These are phyloP conservation scores for Meriones unguiculatus DNA, from an alignment of 2,113 vertebrate species.

Conservation along the genomic window DNA sequence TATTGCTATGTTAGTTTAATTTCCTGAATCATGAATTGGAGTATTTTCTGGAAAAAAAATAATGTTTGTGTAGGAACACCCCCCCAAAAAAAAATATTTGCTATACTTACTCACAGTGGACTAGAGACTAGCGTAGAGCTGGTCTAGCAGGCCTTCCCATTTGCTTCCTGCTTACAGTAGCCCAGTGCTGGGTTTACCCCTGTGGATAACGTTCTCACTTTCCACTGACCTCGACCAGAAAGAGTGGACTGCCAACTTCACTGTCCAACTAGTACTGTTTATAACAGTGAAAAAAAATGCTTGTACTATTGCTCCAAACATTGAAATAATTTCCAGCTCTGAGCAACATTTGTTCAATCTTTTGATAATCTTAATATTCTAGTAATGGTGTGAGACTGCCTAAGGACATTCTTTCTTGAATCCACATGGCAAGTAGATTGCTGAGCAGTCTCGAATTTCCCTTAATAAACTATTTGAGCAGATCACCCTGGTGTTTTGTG, in stretches of 20 bases:
- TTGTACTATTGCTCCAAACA: neutral
- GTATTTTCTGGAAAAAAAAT: neutral
- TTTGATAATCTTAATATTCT: neutral
- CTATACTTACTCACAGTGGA: neutral
- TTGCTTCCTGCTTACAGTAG: neutral
- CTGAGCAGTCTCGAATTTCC: no score
- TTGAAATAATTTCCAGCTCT: neutral
- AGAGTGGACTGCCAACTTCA: neutral
- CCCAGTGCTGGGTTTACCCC: no score
- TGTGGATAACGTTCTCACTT: no score
- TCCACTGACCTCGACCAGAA: neutral
- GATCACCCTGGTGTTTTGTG: neutral
- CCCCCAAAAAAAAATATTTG: neutral
- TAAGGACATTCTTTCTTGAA: neutral
- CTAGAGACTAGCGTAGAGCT: neutral
- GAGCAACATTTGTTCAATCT: neutral
- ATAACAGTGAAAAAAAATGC: neutral
- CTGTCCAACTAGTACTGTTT: neutral
- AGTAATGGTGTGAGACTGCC: neutral
- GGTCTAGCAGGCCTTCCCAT: neutral
- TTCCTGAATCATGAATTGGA: neutral
- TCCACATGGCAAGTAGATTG: neutral
- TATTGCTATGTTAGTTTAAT: neutral
- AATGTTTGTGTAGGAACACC: neutral
- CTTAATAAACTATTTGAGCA: neutral